Conservation (phyloP, 1,140 invertebrate genomes). For the Pachypsylla venusta region DNA sequence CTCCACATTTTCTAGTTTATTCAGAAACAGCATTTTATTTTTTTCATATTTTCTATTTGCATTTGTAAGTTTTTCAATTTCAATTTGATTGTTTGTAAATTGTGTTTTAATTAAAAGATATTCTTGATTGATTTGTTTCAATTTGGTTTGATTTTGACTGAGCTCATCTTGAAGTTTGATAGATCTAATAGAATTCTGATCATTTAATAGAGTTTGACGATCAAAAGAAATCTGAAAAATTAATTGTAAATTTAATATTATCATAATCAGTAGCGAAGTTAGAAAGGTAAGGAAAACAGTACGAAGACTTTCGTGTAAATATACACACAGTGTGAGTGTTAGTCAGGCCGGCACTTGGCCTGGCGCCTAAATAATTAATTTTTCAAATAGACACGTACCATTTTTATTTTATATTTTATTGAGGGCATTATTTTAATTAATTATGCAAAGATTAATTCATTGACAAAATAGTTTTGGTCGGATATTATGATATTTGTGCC, state of each 20-base stretch:
- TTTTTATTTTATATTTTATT: no score
- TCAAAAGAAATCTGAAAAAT: background rate
- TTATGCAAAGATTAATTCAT: no score
- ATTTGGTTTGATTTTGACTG: background rate
- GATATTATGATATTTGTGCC: no score
- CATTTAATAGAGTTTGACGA: background rate
- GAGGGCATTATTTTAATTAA: no score
- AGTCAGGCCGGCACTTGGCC: no score
- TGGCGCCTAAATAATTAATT: no score
- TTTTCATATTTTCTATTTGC: background rate
- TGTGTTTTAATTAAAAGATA: background rate
- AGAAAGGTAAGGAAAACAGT: background rate
- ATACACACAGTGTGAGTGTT: no score
- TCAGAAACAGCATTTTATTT: background rate
- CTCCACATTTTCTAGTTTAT: constrained; percentile 5
- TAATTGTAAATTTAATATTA: no score
- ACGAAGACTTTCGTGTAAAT: background rate
- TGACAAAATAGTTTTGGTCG: no score
- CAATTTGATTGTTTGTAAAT: background rate
- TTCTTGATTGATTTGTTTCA: background rate
- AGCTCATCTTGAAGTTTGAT: constrained; percentile 1
- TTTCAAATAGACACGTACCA: no score
- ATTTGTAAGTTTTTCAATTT: background rate
- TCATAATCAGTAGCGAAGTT: no score
- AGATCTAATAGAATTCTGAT: background rate